These are phyloP conservation scores for Chloroceryle aenea DNA, from an alignment of 2,113 vertebrate genomes.

Conservation along the genomic window DNA sequence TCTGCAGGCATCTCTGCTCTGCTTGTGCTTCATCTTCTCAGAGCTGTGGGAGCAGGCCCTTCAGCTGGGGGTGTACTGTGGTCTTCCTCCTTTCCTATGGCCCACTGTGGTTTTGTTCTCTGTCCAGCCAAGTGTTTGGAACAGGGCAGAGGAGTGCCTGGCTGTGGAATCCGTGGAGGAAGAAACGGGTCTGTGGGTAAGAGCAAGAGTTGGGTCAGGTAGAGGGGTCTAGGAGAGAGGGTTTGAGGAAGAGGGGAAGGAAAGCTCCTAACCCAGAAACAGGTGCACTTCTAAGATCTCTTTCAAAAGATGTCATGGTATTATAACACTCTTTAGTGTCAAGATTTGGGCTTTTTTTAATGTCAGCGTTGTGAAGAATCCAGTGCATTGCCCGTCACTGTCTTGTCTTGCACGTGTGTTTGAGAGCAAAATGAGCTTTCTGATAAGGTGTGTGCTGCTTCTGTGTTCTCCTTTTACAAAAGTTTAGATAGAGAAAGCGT, in stretches of 20 bases:
- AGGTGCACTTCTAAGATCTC: background rate
- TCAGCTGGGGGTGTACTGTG: background rate
- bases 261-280: fast-evolving
- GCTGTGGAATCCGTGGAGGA: background rate
- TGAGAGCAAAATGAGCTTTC: background rate
- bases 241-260: background rate
- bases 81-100: background rate
- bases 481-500: background rate
- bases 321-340: background rate
- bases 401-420: background rate
- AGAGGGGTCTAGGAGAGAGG: background rate
- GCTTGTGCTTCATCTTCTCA: background rate
- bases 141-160: background rate
- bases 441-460: background rate
- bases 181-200: background rate
- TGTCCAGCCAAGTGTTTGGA: background rate
- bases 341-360: background rate
- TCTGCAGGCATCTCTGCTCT: background rate
- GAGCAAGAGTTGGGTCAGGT: background rate
- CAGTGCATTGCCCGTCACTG: background rate
- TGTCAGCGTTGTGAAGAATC: background rate
- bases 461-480: background rate
- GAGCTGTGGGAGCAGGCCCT: background rate
- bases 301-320: background rate
- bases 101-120: background rate